Base-by-base conservation (phyloP, 2,888 invertebrate genomes). In the Hoplodrina ambigua region DNA sequence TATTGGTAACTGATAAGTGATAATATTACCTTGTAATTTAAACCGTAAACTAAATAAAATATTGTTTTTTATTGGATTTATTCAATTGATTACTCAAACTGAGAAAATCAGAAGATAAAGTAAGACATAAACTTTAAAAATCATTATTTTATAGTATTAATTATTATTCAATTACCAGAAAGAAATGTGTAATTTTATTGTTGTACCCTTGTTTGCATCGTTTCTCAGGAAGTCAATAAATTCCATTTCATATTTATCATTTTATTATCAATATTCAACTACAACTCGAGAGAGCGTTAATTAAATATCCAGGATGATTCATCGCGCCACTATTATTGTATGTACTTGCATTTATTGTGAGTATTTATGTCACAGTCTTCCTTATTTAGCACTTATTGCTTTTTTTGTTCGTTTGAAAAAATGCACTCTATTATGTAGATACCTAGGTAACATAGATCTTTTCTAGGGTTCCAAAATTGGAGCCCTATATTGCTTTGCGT, bases 221-320 rank as follows among this genome's bases (percentile, higher is more conserved):
- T 62, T 61, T 54, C 60, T 58, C 61, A 58, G 57, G 53, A 75
- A 59, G 52, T 69, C 69, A 75, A 66, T 67, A 67, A 76, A 67
- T 55, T 59, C 25, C 54, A 54, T 55, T 62, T 54, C 49, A 33
- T 44, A 37, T 66, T 64, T 70, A 79, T 78, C 72, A 63, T 72
- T 52, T 62, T 69, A 57, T 60, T 63, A 69, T 78, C 69, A 66
- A 37, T 66, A 61, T 59, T 62, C 69, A 60, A 67, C 56, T 68
- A 25, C 11, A 61, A 68, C 44, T 61, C 68, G 53, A 49, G 30
- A 11, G 13, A 53, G 10, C 11, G 46, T 58, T 74, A 74, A 75
- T 74, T 63, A 75, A 75, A 62, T 74, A 59, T 55, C 19, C 20
- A 30, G 20, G 2, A 60, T 75, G 62, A 75, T 52, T 61, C 33